Evolutionary conservation across 2,888 invertebrate species (phyloP), one percentile per base, ranked within the genome.

Genomic region (Allygus modestus): DNA sequence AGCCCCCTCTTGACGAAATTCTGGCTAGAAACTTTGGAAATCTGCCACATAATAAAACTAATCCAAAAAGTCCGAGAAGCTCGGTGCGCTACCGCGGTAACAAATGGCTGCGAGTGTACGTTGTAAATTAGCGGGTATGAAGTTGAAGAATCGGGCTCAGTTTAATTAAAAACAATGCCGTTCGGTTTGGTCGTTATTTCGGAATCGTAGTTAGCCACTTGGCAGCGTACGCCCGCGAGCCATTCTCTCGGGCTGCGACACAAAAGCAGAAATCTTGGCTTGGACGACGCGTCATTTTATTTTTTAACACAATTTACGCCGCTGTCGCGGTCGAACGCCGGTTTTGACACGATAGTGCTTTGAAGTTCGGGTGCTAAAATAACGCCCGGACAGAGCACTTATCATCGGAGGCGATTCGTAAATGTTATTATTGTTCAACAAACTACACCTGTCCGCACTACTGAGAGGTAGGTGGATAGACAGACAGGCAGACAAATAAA

Each of bases 231-330:
- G 58, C 43, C 28, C 73, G 46, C 46, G 75, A 83, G 17, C 37
- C 43, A 71, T 83, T 83, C 83, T 83, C 75, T n/a, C 73, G 51
- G 28, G 41, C 41, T 82, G 46, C 73, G 31, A 73, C 83, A 83
- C 83, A 83, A 83, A 83, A 83, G 83, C 54, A 83, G 75, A 75
- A 75, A 83, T 58, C 75, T 83, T 83, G 83, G 83, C 83, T 61
- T 0, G 58, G 73, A 37, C 26, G 75, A 54, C 75, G 37, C 41
- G 58, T 75, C 83, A 75, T 83, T 83, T 83, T 75, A 58, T 75
- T 83, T 83, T 83, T 75, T 37, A 73, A 83, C 82, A 51, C 69
- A 51, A 82, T 82, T 82, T 71, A 81, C 82, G 28, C 37, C n/a
- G 7, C 33, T 4, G 69, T 37, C 33, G 31, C 69, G 69, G 69